Base-by-base conservation (phyloP, 2,888 invertebrate genomes). In the Macaria liturata region DNA sequence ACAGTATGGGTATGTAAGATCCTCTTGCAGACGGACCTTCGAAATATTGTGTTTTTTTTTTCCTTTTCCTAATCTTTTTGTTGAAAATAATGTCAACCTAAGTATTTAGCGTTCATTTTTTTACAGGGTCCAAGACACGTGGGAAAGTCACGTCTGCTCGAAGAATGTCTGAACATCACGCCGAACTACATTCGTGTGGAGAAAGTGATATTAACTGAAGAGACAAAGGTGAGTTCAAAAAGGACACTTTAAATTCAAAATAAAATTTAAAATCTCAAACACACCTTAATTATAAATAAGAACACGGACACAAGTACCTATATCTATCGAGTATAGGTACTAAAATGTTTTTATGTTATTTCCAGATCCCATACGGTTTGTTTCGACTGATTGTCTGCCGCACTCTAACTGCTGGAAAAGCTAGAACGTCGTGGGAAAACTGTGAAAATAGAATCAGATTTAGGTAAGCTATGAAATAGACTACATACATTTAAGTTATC, bases 81-180 rank as follows among this genome's bases (percentile, higher is more conserved):
- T 20, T 20, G 20, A 20, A 20, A 20, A 20, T 20, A 20, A 20
- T 1, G 20, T 2, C 20, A 20, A 20, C 20, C 20, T 20, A 20
- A 6, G 34, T 37, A 7, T 37, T 37, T 6, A 37, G 4, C 34
- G 0, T 37, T 37, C 7, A 37, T 7, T 37, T 37, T 4, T 37
- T 37, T 4, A 20, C 87, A 94, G 80, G 94, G 94, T 0, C 93
- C 92, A 42, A 84, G 89, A 1, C 81, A 93, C 47, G 91, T 93
- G 47, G 95, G 95, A 0, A 95, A 94, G 77, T 93, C 93, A 0
- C 89, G 95, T 54, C 74, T 95, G 7, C 67, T 94, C 30, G 92
- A 94, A 48, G 94, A 94, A 79, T 88, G 93, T 54, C 74, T 93
- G 5, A 83, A 81, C 61, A 69, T 84, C 4, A 88, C 92, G 4